Evolutionary conservation across 2,797 vertebrate species (phyloP).

Genomic region (Platalea minor): DNA sequence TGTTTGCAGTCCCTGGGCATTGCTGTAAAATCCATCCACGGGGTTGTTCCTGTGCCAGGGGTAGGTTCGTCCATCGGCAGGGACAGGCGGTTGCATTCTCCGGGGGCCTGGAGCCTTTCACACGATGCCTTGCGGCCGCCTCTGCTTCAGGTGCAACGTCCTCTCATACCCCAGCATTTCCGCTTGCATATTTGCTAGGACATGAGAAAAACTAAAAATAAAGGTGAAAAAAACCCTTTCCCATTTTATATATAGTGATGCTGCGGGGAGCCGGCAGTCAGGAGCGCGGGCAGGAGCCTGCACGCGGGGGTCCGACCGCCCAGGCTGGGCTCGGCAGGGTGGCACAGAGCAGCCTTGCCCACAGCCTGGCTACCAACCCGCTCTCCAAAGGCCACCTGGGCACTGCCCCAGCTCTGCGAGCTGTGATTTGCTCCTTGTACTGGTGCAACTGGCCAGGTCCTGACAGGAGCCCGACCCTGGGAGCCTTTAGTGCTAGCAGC

Average conservation of each 20-base stretch:
- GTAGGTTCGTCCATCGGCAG: fast-evolving
- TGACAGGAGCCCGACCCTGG: not conserved
- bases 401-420: not conserved
- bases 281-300: not conserved
- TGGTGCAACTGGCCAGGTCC: not conserved
- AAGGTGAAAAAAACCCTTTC: not conserved
- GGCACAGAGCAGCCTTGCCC: not conserved
- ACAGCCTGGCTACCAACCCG: not conserved
- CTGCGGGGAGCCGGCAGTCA: fast-evolving
- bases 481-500: not conserved
- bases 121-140: fast-evolving
- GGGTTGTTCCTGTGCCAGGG: not conserved
- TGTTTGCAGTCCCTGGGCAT: not conserved
- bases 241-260: not conserved
- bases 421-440: not conserved
- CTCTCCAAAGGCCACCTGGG: not conserved
- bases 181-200: not conserved
- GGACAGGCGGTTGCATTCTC: not conserved
- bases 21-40: not conserved
- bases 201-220: not conserved
- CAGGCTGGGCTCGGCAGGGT: not conserved
- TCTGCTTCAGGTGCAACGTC: not conserved
- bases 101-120: not conserved
- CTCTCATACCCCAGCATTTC: not conserved
- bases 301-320: not conserved